Evolutionary conservation across 2,888 invertebrate species (phyloP).

Genomic region (Aromia moschata): DNA sequence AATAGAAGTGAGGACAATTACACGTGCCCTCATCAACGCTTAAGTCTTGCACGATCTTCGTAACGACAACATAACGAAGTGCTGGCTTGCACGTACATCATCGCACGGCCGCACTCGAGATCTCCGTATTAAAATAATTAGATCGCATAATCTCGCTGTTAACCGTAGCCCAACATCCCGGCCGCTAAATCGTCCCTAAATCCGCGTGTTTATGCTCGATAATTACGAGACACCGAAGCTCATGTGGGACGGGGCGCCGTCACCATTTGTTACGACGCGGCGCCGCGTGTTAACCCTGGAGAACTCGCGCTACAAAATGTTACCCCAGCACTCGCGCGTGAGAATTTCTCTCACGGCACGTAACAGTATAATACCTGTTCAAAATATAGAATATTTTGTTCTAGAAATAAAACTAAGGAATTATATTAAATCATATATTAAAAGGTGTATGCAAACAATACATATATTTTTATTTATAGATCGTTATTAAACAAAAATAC

Average conservation of each 20-base stretch:
- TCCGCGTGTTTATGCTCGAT: conserved; percentile 30
- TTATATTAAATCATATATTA: too few relatives aligned
- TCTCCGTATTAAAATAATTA: conserved; percentile 20
- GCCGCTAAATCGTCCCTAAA: conserved; percentile 31
- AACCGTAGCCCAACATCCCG: conserved; percentile 4
- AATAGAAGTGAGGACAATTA: too few relatives aligned
- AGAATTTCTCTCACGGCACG: too few relatives aligned
- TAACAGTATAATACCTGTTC: too few relatives aligned
- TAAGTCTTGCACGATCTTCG: not conserved
- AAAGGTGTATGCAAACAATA: too few relatives aligned
- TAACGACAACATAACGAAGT: not conserved
- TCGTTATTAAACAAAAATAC: too few relatives aligned
- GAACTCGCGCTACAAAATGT: too few relatives aligned
- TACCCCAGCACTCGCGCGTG: too few relatives aligned
- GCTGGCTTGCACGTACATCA: not conserved
- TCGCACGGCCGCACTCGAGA: not conserved
- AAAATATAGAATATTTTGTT: too few relatives aligned
- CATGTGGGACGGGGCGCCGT: conserved; percentile 16
- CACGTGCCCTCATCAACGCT: too few relatives aligned
- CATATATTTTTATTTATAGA: too few relatives aligned
- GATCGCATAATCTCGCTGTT: conserved; percentile 19
- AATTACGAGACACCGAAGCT: conserved; percentile 29
- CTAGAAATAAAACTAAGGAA: not conserved
- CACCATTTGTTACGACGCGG: not conserved
- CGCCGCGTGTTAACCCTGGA: not conserved